Percentiles rank a stretch among this genome's conserved stretches.
phyloP scores from a whole-genome alignment of 2,113 vertebrate genomes.

The Odontesthes bonariensis region DNA sequence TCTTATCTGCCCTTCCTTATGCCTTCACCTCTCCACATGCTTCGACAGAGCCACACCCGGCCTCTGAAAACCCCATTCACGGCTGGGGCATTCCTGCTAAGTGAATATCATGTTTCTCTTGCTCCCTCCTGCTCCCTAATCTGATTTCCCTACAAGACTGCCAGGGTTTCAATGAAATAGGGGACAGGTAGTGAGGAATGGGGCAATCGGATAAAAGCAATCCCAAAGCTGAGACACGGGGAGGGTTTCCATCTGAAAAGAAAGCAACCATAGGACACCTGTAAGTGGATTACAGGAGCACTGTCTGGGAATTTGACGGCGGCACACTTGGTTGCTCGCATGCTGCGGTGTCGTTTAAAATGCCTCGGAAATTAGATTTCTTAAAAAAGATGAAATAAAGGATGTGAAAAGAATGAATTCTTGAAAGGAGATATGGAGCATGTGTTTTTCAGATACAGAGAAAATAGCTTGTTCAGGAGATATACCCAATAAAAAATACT shows the following conservation, averaged over 20 bases:
- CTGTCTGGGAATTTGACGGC: slow-evolving; percentile 62
- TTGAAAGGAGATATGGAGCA: slow-evolving; percentile 40
- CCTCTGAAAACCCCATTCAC: slow-evolving; percentile 54
- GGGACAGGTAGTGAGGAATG: slow-evolving; percentile 68
- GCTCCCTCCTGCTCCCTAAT: slow-evolving; percentile 65
- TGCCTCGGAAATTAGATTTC: slow-evolving; percentile 50
- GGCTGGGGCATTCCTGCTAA: slow-evolving; percentile 54
- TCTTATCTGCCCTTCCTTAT: slow-evolving; percentile 57
- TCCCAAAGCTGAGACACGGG: slow-evolving; percentile 47
- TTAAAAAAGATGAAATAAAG: slow-evolving; percentile 12
- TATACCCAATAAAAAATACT: slow-evolving; percentile 12
- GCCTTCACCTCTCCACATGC: slow-evolving; percentile 60
- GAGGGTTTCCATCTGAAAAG: slow-evolving; percentile 21
- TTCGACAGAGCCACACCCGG: slow-evolving; percentile 63
- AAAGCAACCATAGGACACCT: slow-evolving; percentile 64
- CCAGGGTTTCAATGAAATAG: slow-evolving; percentile 58
- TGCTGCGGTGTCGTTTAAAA: slow-evolving; percentile 45
- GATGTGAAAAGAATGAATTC: slow-evolving; percentile 25
- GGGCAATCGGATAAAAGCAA: slow-evolving; percentile 62
- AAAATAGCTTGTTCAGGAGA: slow-evolving; percentile 45
- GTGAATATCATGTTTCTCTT: slow-evolving; percentile 71
- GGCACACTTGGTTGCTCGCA: slow-evolving; percentile 33
- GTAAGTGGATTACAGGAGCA: slow-evolving; percentile 76
- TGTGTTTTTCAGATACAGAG: slow-evolving; percentile 39
- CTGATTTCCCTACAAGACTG: slow-evolving; percentile 67